Conservation (phyloP, 2,888 invertebrate species). For the Acanthopleura granulata region DNA sequence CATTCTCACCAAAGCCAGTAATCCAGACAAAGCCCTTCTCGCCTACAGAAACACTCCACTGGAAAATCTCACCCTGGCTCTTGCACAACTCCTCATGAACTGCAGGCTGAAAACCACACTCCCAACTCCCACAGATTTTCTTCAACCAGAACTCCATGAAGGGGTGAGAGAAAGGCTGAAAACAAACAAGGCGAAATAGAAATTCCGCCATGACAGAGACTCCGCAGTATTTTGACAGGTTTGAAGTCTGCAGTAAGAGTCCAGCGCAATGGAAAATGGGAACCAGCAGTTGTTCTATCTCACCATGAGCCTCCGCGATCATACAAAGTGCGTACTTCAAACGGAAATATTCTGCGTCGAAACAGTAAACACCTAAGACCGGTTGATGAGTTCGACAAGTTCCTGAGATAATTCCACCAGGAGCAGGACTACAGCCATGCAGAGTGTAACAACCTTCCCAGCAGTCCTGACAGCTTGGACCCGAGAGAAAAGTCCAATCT, state of each 20-base stretch:
- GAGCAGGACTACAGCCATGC: too few species aligned
- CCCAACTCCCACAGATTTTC: not conserved
- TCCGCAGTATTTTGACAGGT: not conserved
- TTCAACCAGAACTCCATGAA: not conserved
- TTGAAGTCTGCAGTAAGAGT: not conserved
- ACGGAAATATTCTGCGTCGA: not conserved
- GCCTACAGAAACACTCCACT: constrained; percentile 30
- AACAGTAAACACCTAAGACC: not conserved
- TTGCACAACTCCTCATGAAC: constrained; percentile 34
- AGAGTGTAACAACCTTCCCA: too few species aligned
- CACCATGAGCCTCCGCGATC: not conserved
- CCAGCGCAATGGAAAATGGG: not conserved
- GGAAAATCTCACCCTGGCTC: constrained; percentile 23
- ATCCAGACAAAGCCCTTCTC: constrained; percentile 30
- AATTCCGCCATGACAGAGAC: not conserved
- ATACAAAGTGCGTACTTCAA: not conserved
- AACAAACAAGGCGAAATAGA: not conserved
- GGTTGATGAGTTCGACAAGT: not conserved
- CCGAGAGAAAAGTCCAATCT: too few species aligned
- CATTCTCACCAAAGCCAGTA: constrained; percentile 28
- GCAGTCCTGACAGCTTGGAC: too few species aligned
- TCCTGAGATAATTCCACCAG: too few species aligned
- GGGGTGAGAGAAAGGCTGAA: not conserved
- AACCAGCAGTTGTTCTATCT: constrained; percentile 2
- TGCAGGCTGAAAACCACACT: not conserved